Conservation (phyloP, 2,797 vertebrate genomes). For the Cirrhinus molitorella region DNA sequence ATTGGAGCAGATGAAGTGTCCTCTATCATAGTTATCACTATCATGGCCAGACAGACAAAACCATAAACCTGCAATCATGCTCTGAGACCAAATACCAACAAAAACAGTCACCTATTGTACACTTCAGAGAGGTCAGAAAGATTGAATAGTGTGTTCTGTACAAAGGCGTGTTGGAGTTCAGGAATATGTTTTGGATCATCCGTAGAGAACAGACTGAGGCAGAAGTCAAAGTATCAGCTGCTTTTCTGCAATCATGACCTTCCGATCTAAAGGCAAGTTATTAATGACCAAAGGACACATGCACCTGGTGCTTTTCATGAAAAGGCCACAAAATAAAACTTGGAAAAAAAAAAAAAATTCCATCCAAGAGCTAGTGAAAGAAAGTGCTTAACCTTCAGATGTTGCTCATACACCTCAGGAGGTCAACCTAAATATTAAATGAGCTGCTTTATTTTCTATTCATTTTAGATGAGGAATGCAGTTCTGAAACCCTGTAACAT, state of each 20-base stretch:
- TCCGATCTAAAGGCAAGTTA: not conserved
- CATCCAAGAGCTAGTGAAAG: not conserved
- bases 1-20: slow-evolving; percentile 37
- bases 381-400: not conserved
- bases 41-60: slow-evolving; percentile 27
- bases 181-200: slow-evolving; percentile 4
- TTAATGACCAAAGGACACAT: not conserved
- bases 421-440: slow-evolving; percentile 10
- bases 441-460: not conserved
- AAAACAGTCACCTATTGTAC: not conserved
- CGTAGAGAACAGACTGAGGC: not conserved
- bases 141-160: not conserved
- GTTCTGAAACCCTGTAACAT: not conserved
- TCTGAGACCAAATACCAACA: slow-evolving; percentile 3
- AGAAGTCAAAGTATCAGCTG: not conserved
- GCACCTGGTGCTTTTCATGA: not conserved
- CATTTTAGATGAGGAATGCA: not conserved
- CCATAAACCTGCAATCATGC: slow-evolving; percentile 47
- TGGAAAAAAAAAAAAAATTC: not conserved
- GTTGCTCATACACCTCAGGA: not conserved
- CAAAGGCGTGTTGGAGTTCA: not conserved
- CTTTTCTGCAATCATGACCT: not conserved
- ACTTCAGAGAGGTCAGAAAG: slow-evolving; percentile 6
- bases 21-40: slow-evolving; percentile 32
- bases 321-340: not conserved